Evolutionary conservation across 2,113 vertebrate species (phyloP).

Genomic region (Propithecus coquereli): DNA sequence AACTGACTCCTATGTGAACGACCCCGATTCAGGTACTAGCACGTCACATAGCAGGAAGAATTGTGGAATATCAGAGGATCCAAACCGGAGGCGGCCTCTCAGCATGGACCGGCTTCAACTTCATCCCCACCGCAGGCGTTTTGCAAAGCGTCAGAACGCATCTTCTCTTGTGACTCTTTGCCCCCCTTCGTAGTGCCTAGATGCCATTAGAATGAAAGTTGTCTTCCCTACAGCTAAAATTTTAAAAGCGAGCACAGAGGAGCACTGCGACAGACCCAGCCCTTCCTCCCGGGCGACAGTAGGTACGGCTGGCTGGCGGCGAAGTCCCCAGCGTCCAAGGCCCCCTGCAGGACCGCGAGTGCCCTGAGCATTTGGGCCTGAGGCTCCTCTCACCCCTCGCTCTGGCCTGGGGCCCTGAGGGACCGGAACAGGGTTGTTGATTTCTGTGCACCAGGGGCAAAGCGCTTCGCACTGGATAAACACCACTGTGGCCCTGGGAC

Average conservation of each 20-base stretch:
- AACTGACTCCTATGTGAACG: neutral
- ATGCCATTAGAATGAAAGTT: neutral
- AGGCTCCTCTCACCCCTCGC: rapidly evolving
- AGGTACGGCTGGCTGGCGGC: rapidly evolving
- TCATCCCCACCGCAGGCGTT: neutral
- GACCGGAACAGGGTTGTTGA: rapidly evolving
- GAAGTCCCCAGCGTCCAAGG: rapidly evolving
- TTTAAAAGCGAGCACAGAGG: neutral
- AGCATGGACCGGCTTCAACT: neutral
- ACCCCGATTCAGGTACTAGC: neutral
- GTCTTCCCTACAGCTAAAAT: neutral
- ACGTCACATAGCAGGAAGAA: neutral
- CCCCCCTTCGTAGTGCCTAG: neutral
- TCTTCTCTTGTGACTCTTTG: neutral
- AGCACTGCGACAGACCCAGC: neutral
- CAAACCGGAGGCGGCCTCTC: neutral
- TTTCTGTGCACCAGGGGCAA: neutral
- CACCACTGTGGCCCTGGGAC: rapidly evolving
- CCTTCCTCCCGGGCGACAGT: neutral
- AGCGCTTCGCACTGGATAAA: neutral
- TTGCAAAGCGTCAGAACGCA: neutral
- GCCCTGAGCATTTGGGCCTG: rapidly evolving
- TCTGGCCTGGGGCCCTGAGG: rapidly evolving
- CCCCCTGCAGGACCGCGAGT: rapidly evolving
- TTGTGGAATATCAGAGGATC: neutral